Conservation (phyloP, 2,113 vertebrate species). For the Ramphastos sulfuratus region DNA sequence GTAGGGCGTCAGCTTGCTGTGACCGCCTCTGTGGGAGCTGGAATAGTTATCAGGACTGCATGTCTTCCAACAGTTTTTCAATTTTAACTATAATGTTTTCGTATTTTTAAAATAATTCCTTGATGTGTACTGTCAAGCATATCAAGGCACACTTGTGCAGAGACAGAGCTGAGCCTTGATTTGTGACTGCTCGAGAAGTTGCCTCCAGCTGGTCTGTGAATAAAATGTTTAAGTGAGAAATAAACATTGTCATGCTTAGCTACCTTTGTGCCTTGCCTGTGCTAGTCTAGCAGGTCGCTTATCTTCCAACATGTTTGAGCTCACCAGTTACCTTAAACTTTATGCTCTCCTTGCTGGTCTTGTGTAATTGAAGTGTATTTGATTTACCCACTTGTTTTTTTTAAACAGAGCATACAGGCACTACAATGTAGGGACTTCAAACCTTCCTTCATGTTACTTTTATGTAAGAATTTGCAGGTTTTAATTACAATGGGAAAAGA, state of each 20-base stretch:
- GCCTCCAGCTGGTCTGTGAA: background rate
- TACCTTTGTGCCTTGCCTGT: background rate
- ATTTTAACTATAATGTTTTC: background rate
- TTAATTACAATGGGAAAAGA: background rate
- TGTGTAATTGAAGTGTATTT: background rate
- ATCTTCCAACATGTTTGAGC: background rate
- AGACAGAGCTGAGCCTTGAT: background rate
- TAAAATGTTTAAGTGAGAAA: background rate
- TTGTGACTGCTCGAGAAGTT: background rate
- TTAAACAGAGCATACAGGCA: background rate
- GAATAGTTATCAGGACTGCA: background rate
- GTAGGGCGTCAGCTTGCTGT: background rate
- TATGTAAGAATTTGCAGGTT: background rate
- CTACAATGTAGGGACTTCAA: background rate
- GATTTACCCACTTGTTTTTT: background rate
- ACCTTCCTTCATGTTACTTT: background rate
- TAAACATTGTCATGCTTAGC: background rate
- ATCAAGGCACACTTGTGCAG: background rate
- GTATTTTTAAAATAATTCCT: background rate
- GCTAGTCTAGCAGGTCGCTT: background rate
- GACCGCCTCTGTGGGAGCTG: background rate
- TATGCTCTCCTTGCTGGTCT: background rate
- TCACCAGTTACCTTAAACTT: background rate
- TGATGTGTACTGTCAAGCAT: background rate
- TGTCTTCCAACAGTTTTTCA: background rate